Base-by-base conservation (phyloP, 2,797 vertebrate genomes). In the Mormyrus proboscirostris region DNA sequence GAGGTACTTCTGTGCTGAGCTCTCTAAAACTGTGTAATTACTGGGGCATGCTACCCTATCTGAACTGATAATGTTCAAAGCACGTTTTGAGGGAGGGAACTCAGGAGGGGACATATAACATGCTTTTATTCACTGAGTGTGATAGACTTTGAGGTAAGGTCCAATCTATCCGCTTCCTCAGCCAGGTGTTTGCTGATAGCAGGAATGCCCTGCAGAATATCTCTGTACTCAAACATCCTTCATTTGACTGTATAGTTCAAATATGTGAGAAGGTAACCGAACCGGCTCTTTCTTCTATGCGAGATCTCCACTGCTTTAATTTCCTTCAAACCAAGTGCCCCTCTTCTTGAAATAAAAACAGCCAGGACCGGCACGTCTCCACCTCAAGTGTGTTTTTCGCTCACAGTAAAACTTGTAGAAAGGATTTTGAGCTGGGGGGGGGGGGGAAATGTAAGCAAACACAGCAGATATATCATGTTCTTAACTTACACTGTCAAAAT, bases 401-500 rank as follows among this genome's bases (percentile, higher is more conserved):
- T 82, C 79, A 92, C 59, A 90, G 90, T 88, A 90, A 90, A 91
- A 90, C 90, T 82, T 92, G 91, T 88, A 85, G 84, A 89, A 92
- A 92, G 93, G 92, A 93, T 93, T 93, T 91, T 91, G 82, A 51
- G 85, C 84, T 87, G 59, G 55, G 51, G 55, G 51, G 22, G 57
- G n/a, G n/a, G n/a, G n/a, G n/a, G n/a, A 65, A 91, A 5, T 7
- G 62, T 41, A 89, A 87, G 90, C 85, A 91, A 91, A 91, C 89
- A 92, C 92, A 92, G 91, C 92, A 93, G 88, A 91, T 89, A 94
- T 94, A 94, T 92, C 94, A 92, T 91, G 10, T 91, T 93, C 94
- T 94, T 91, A 89, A 93, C 92, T 95, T 95, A 91, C 91, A 93
- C 93, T 95, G 94, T 96, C 95, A 96, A 95, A 96, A 96, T 96